Evolutionary conservation across 2,797 vertebrate genomes (phyloP), one percentile per base, ranked within the genome.

Genomic region (Anabacerthia variegaticeps): DNA sequence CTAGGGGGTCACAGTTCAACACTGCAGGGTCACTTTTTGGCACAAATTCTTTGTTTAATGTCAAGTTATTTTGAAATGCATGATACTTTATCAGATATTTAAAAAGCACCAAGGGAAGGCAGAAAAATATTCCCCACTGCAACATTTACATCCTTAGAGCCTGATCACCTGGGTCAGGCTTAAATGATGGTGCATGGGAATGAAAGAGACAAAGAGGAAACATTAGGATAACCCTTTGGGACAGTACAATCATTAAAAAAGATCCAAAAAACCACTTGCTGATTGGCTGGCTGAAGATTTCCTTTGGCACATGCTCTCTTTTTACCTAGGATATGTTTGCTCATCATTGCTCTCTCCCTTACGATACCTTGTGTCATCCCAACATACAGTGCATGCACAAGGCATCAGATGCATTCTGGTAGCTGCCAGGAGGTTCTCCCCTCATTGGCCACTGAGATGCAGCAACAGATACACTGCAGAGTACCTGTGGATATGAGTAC

Each of bases 71-170:
- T 61, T 86, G 74, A 95, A 89, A 88, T 61, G 9, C 4, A 19
- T 74, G 41, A 85, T 63, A 59, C 15, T 88, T 85, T 49, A 89
- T 67, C 37, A 80, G 61, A 23, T 93, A 83, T 83, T 91, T 85
- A 8, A 80, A 85, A 92, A 96, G 78, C 88, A 90, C 71, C 66
- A 86, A 69, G 37, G 59, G 81, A 89, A 93, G 34, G 46, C 24
- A 84, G 73, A 58, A n/a, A 41, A 91, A 80, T 11, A 54, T 55
- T 88, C 67, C 83, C 62, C 59, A 66, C 68, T 76, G 44, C 67
- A 65, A 51, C 9, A 20, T 63, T 73, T 91, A 49, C 32, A 85
- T 41, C 43, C 26, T 37, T 71, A 59, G 28, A 85, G 72, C 43
- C 73, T 48, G 39, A 78, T 61, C 62, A 55, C 27, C 34, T 68